A percentile compares a stretch with the other conserved stretches of the same genome.
phyloP scores from a whole-genome alignment of 37 sponge, comb jelly and placozoan genomes.

The Beroe forskalii region DNA sequence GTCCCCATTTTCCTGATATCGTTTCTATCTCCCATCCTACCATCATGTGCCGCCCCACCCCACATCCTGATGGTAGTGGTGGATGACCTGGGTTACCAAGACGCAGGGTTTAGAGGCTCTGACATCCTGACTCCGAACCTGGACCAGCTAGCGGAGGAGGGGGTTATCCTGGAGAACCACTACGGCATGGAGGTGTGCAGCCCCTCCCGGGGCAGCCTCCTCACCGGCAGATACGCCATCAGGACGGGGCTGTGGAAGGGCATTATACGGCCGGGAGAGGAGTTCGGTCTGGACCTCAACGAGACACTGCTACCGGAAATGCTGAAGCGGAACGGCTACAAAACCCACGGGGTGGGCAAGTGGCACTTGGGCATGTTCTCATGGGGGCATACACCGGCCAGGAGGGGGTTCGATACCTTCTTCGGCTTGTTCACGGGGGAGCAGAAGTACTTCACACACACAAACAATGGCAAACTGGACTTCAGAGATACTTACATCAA shows the following conservation, averaged over 20 bases:
- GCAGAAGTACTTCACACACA: constrained; percentile 28
- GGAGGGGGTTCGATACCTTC: constrained; percentile 30
- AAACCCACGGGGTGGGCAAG: constrained; percentile 40
- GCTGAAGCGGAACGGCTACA: constrained; percentile 12
- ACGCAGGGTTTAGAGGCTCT: constrained; percentile 30
- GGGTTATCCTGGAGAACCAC: constrained; percentile 58
- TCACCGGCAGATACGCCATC: constrained; percentile 35
- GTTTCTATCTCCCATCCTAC: neutral
- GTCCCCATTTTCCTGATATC: too few species aligned
- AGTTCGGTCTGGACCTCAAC: constrained; percentile 20
- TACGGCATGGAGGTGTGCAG: neutral
- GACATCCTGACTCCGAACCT: constrained; percentile 58
- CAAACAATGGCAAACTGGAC: neutral
- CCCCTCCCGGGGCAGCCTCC: constrained; percentile 19
- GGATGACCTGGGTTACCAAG: constrained; percentile 49
- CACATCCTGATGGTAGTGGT: constrained; percentile 18
- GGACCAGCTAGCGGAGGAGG: constrained; percentile 12
- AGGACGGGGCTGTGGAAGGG: constrained; percentile 61
- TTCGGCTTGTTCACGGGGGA: constrained; percentile 21
- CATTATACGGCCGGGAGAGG: neutral
- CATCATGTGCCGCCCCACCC: neutral
- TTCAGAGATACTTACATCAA: constrained; percentile 5
- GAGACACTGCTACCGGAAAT: constrained; percentile 48
- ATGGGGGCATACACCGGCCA: neutral
- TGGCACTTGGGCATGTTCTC: constrained; percentile 33